These are phyloP conservation scores for Streblospio benedicti DNA, from an alignment of 1,140 invertebrate genomes.

Conservation along the genomic window DNA sequence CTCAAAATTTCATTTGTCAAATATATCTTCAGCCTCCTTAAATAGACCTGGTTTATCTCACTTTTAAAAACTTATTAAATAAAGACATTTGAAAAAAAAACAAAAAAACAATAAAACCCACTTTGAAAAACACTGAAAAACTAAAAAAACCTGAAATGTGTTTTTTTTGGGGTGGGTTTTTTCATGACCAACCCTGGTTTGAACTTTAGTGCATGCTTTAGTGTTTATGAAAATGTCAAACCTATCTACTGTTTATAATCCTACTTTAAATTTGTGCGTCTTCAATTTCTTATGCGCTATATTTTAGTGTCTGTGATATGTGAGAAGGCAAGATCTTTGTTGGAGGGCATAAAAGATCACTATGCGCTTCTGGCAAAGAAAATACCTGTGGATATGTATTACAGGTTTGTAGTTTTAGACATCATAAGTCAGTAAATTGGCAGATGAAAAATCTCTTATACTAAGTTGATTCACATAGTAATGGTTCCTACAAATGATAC, in stretches of 20 bases:
- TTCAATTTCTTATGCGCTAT: slow-evolving; percentile 26
- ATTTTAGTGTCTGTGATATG: slow-evolving; percentile 54
- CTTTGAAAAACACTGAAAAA: neutral
- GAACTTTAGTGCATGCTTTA: neutral
- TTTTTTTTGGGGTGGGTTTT: slow-evolving; percentile 3
- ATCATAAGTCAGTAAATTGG: neutral
- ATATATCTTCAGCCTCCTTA: too few species aligned
- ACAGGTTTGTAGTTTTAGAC: slow-evolving; percentile 46
- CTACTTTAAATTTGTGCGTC: neutral
- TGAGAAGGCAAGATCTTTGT: slow-evolving; percentile 51
- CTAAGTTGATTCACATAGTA: neutral
- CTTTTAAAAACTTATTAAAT: too few species aligned
- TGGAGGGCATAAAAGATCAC: slow-evolving; percentile 52
- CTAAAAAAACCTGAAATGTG: neutral
- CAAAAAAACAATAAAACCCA: too few species aligned
- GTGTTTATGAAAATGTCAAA: neutral
- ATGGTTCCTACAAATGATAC: neutral
- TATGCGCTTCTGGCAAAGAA: slow-evolving; percentile 54
- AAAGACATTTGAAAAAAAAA: too few species aligned
- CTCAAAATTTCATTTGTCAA: too few species aligned
- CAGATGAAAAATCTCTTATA: neutral
- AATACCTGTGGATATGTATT: slow-evolving; percentile 62
- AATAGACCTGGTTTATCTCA: too few species aligned
- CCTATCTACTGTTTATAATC: neutral
- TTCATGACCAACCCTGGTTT: neutral